These are phyloP conservation scores for Mormyrus iriodes DNA, from an alignment of 2,113 vertebrate species.

Conservation along the genomic window DNA sequence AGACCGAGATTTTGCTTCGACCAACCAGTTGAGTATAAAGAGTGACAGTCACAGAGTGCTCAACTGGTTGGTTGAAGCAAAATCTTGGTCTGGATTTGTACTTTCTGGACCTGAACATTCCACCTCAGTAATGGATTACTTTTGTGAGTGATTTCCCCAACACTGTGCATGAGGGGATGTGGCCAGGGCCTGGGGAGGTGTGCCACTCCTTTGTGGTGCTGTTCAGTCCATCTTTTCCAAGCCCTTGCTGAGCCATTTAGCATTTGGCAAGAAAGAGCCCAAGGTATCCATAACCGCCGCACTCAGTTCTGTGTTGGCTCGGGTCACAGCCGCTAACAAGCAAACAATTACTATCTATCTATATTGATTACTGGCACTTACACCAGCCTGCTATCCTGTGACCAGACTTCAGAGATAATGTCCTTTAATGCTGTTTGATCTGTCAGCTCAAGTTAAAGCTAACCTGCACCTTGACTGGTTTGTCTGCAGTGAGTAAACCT, in stretches of 20 bases:
- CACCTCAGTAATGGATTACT: no score
- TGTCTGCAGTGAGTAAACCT: neutral
- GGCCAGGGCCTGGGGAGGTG: neutral
- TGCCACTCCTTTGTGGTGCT: neutral
- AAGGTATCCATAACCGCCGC: neutral
- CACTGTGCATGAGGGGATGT: no score
- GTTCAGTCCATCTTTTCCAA: neutral
- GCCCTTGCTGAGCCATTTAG: neutral
- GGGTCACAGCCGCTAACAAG: neutral
- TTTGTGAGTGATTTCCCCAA: no score
- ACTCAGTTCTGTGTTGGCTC: neutral
- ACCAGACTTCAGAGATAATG: neutral
- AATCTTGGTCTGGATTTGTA: no score
- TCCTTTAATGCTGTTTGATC: neutral
- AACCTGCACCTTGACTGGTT: neutral
- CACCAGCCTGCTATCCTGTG: neutral
- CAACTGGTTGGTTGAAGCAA: no score
- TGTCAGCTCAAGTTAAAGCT: neutral
- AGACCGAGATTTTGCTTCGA: no score
- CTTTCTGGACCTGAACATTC: no score
- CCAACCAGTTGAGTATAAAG: no score
- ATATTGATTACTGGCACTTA: slow-evolving; percentile 9
- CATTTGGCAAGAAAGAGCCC: neutral
- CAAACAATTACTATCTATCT: neutral
- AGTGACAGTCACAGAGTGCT: no score